phyloP scores from a whole-genome alignment of 2,113 vertebrate genomes.

The Gallinago jamesoni region DNA sequence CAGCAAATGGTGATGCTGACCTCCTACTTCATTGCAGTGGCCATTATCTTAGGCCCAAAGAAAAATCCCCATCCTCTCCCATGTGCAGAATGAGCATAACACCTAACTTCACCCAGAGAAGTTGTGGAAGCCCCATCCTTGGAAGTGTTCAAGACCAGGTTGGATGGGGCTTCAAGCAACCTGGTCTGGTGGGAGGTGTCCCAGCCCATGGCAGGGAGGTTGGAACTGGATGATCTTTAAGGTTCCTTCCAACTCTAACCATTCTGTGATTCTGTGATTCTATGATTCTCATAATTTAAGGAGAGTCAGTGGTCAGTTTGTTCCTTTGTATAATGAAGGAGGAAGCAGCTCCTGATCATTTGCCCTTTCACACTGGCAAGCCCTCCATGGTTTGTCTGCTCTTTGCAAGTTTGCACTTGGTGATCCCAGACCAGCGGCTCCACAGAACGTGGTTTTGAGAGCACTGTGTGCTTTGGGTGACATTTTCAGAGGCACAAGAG shows the following conservation, averaged over 20 bases:
- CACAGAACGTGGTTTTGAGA: background rate
- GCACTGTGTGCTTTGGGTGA: conserved; percentile 30
- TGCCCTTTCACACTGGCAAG: background rate
- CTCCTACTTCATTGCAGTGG: background rate
- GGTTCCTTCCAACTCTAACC: too few relatives aligned
- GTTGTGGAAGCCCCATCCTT: too few relatives aligned
- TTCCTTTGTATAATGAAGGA: background rate
- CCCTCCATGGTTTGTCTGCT: background rate
- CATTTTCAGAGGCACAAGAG: conserved; percentile 42
- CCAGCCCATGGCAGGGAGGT: too few relatives aligned
- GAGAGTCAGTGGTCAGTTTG: background rate
- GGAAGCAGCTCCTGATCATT: background rate
- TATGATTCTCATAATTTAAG: background rate
- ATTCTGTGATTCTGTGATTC: background rate
- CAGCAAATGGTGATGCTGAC: accelerated
- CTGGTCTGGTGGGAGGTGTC: too few relatives aligned
- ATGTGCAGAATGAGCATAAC: background rate
- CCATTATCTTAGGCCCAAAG: background rate
- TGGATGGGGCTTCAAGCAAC: too few relatives aligned
- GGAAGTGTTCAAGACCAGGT: too few relatives aligned
- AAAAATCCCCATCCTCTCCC: background rate
- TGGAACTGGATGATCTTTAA: too few relatives aligned
- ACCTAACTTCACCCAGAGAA: background rate
- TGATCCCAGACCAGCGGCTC: background rate
- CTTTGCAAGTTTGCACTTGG: background rate